These are phyloP conservation scores for Dicycla oo DNA, from an alignment of 2,888 invertebrate species.

Conservation along the genomic window DNA sequence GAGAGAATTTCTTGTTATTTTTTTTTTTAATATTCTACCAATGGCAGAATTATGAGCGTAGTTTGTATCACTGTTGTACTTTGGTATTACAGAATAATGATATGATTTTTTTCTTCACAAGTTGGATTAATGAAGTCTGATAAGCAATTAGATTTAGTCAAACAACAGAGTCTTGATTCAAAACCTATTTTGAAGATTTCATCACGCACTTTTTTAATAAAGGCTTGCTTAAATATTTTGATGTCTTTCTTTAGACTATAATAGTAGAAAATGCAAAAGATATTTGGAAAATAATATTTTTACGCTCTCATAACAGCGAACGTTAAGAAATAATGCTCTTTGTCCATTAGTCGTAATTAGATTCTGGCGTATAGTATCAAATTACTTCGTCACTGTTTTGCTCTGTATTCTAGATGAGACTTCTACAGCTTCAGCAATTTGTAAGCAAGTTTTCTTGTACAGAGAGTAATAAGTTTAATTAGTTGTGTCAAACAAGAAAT, in stretches of 20 bases:
- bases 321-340: slow-evolving; percentile 50
- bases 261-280: slow-evolving; percentile 29
- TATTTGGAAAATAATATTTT: slow-evolving; percentile 39
- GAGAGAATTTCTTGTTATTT: no score
- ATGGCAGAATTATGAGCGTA: no score
- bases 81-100: neutral
- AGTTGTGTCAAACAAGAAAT: slow-evolving; percentile 43
- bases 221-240: slow-evolving; percentile 10
- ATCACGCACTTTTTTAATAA: slow-evolving; percentile 18
- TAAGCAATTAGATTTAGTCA: slow-evolving; percentile 20
- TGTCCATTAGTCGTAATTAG: slow-evolving; percentile 62
- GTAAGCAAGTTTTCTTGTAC: slow-evolving; percentile 48
- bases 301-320: slow-evolving; percentile 40
- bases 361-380: slow-evolving; percentile 49
- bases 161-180: slow-evolving; percentile 15
- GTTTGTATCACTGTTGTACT: no score
- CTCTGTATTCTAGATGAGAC: slow-evolving; percentile 29
- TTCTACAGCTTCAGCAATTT: slow-evolving; percentile 39
- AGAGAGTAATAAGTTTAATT: slow-evolving; percentile 49
- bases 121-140: neutral
- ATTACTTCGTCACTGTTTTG: slow-evolving; percentile 42
- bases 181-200: slow-evolving; percentile 13
- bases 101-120: neutral
- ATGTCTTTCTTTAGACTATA: slow-evolving; percentile 13
- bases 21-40: no score